Evolutionary conservation across 2,797 vertebrate species (phyloP).

Genomic region (Picus viridis): DNA sequence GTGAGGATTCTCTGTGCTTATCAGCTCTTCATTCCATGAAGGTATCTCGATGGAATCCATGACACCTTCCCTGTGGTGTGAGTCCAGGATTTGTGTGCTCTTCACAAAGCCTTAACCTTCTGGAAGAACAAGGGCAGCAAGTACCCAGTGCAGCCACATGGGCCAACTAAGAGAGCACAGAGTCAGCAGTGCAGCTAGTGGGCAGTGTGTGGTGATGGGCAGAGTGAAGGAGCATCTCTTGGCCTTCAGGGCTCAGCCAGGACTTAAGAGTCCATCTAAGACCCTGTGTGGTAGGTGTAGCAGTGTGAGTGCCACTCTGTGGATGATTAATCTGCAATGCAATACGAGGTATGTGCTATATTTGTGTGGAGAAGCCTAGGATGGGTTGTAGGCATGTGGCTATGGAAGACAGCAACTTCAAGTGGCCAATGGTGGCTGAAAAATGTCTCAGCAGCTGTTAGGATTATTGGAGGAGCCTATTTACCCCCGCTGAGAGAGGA

Average conservation of each 20-base stretch:
- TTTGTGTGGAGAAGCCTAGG: background rate
- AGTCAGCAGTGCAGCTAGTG: fast-evolving
- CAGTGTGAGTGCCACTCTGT: background rate
- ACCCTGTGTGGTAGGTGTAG: background rate
- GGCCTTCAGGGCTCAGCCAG: background rate
- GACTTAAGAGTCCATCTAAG: background rate
- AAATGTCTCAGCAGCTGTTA: background rate
- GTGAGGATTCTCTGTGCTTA: background rate
- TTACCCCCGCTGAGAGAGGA: background rate
- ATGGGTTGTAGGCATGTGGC: background rate
- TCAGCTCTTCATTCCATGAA: background rate
- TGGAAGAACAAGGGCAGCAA: background rate
- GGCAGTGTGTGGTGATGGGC: fast-evolving
- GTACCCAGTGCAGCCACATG: background rate
- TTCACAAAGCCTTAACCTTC: background rate
- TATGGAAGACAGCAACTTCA: background rate
- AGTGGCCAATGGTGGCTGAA: background rate
- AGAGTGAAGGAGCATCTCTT: background rate
- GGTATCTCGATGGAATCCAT: background rate
- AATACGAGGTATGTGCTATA: fast-evolving
- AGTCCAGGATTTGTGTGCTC: background rate
- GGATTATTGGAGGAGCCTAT: background rate
- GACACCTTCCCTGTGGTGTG: background rate
- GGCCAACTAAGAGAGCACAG: background rate
- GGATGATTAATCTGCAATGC: background rate